These are phyloP conservation scores for Merodon equestris DNA, from an alignment of 2,888 invertebrate species.

Conservation along the genomic window DNA sequence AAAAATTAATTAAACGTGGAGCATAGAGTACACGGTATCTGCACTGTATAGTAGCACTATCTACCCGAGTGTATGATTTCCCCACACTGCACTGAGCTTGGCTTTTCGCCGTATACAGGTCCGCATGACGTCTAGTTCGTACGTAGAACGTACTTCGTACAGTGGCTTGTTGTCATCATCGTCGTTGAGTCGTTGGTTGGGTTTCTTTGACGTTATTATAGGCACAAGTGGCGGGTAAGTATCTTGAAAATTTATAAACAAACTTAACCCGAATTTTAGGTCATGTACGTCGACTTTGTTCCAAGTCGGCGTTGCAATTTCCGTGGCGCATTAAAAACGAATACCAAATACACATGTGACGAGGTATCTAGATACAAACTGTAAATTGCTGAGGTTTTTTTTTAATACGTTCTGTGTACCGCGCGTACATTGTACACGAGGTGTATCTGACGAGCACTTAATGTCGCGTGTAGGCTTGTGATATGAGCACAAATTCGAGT, in stretches of 20 bases:
- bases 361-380: not conserved
- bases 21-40: not conserved
- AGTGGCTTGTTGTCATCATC: too few species aligned
- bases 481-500: conserved; percentile 26
- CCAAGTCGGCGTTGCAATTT: conserved; percentile 53
- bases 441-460: conserved; percentile 32
- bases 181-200: conserved; percentile 1
- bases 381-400: not conserved
- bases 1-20: conserved; percentile 55
- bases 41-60: not conserved
- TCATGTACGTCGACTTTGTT: conserved; percentile 64
- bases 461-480: conserved; percentile 1
- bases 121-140: conserved; percentile 19
- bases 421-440: conserved; percentile 29
- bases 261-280: conserved; percentile 68
- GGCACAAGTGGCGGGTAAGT: conserved; percentile 40
- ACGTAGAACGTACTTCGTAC: too few species aligned
- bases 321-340: conserved; percentile 50
- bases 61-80: not conserved
- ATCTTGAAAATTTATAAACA: conserved; percentile 62
- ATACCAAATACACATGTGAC: not conserved
- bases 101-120: not conserved
- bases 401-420: conserved; percentile 15
- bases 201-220: conserved; percentile 36
- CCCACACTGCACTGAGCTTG: conserved; percentile 10